These are phyloP conservation scores for Bombus pascuorum DNA, from an alignment of 1,140 invertebrate species.

Conservation along the genomic window DNA sequence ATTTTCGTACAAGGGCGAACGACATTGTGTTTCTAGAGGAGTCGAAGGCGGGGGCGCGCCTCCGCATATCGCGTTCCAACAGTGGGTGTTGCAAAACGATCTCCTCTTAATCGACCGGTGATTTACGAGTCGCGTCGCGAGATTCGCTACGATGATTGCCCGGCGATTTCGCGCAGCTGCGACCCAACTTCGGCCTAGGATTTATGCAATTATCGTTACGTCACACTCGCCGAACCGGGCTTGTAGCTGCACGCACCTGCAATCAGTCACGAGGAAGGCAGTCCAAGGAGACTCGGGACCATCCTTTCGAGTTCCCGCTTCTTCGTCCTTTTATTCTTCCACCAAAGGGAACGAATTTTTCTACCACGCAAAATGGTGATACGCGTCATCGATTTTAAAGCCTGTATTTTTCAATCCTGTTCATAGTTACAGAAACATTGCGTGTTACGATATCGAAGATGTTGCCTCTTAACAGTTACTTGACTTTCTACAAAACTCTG, in stretches of 20 bases:
- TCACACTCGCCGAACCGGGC: background rate
- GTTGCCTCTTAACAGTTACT: background rate
- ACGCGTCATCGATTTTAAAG: background rate
- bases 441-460: background rate
- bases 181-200: conserved; percentile 45
- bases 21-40: background rate
- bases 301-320: background rate
- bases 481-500: background rate
- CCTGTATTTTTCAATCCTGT: background rate
- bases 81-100: conserved; percentile 74
- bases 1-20: background rate
- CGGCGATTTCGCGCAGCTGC: conserved; percentile 57
- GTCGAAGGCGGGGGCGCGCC: background rate
- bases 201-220: conserved; percentile 57
- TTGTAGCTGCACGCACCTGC: conserved; percentile 22
- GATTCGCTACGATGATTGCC: conserved; percentile 70
- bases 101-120: conserved; percentile 73
- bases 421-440: background rate
- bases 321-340: too few relatives aligned
- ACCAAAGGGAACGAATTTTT: background rate
- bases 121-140: conserved; percentile 69
- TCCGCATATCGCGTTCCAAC: background rate
- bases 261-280: background rate
- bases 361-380: background rate
- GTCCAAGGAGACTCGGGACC: background rate